Evolutionary conservation across 2,797 vertebrate genomes (phyloP).

Genomic region (Falco naumanni): DNA sequence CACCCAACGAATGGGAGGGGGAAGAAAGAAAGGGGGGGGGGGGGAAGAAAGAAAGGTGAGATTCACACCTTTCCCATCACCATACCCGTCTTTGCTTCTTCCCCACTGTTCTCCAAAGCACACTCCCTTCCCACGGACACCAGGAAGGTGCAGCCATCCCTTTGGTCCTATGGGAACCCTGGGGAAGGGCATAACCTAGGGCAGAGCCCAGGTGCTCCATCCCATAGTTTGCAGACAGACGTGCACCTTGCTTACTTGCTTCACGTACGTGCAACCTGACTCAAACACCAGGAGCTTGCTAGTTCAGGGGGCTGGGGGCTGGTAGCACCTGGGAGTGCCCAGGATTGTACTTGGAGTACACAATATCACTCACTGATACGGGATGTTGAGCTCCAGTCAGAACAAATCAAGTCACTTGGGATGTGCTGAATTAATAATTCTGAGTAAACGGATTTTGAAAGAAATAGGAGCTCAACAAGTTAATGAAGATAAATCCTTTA

Average conservation of each 20-base stretch:
- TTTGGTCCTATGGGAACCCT: background rate
- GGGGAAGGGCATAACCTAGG: background rate
- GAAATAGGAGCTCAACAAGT: background rate
- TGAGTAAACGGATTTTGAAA: background rate
- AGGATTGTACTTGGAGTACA: background rate
- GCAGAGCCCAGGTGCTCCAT: background rate
- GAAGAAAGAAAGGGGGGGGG: no score
- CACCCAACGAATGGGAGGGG: background rate
- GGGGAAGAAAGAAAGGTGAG: no score
- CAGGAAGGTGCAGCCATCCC: background rate
- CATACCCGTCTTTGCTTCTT: background rate
- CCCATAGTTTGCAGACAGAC: background rate
- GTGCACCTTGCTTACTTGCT: fast-evolving
- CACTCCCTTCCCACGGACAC: fast-evolving
- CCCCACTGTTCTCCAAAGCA: background rate
- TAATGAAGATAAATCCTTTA: background rate
- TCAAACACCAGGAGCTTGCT: background rate
- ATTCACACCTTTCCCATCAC: background rate
- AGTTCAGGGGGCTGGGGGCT: background rate
- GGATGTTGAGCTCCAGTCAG: background rate
- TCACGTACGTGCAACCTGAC: background rate
- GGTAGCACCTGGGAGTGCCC: background rate
- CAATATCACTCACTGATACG: fast-evolving
- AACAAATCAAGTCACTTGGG: background rate
- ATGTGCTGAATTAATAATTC: background rate